Base-by-base conservation (phyloP, 2,888 invertebrate genomes). In the Hyalella azteca region DNA sequence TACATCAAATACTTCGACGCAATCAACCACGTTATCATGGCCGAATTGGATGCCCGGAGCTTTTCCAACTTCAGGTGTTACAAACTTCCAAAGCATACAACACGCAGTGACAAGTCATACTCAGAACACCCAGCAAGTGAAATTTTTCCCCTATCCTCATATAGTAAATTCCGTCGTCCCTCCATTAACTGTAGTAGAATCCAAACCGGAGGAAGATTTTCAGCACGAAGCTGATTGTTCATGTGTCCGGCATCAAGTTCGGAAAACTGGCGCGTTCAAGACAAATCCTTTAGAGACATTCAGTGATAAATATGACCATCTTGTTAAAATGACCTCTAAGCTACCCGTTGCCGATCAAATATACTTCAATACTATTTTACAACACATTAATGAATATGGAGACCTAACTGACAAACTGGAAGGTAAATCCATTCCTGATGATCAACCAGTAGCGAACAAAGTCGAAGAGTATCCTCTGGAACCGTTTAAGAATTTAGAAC, bases 261-360 rank as follows among this genome's bases (percentile, higher is more conserved):
- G 36, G 29, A 19, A 32, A 15, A 66, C 26, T 1, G 66, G 36
- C n/a, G 15, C 22, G 19, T 66, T 66, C 19, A 66, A 66, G 29
- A 66, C 66, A 9, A 29, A 66, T 66, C 66, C 66, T 0, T 66
- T 36, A 36, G 2, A 36, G 26, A n/a, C 36, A 7, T 19, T 36
- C 13, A 66, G 36, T 36, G 36, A 36, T 66, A 66, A 13, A 7
- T 66, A 36, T 29, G 13, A 15, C 11, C n/a, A 66, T 15, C 36
- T 66, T 29, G 36, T 36, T 29, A 36, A 66, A 66, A 66, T 66
- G 36, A 66, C 36, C 3, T 22, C 22, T 36, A 66, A 66, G 36
- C 36, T 66, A 11, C 66, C 66, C 9, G 36, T 66, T 36, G 22
- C 66, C 4, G 66, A 66, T 22, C 66, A 66, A 66, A 36, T 66